Evolutionary conservation across 2,888 invertebrate species (phyloP).

Genomic region (Copidosoma aretas): DNA sequence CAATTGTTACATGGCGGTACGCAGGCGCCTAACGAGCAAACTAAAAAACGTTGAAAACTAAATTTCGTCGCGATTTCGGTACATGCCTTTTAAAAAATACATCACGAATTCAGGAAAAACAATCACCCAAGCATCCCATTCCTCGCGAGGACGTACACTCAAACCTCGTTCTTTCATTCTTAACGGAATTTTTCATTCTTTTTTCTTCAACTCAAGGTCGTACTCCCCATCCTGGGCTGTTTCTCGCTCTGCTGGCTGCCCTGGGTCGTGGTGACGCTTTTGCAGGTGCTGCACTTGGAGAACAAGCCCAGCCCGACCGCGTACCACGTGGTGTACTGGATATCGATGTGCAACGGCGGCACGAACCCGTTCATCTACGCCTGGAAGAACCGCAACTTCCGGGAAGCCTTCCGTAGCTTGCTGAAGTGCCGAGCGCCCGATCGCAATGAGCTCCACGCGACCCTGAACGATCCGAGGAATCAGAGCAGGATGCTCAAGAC

Average conservation of each 20-base stretch:
- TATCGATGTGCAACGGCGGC: constrained; percentile 81
- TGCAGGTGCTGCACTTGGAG: constrained; percentile 67
- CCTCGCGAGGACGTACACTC: no score
- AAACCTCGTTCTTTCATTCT: no score
- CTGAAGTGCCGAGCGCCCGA: constrained; percentile 73
- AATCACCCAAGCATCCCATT: no score
- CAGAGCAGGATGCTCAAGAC: not conserved
- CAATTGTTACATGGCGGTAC: no score
- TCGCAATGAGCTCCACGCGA: constrained; percentile 64
- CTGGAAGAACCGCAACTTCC: constrained; percentile 83
- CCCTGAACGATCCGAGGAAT: constrained; percentile 46
- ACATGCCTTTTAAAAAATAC: no score
- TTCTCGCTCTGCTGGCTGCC: constrained; percentile 85
- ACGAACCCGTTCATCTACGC: constrained; percentile 85
- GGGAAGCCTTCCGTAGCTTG: constrained; percentile 74
- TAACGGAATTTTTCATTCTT: not conserved
- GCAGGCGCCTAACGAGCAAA: no score
- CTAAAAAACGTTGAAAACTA: no score
- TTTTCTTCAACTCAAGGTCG: constrained; percentile 67
- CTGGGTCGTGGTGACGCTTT: constrained; percentile 74
- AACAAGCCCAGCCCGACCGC: constrained; percentile 60
- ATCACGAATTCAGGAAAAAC: no score
- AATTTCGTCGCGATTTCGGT: no score
- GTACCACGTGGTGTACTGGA: constrained; percentile 72
- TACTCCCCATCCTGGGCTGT: constrained; percentile 78